phyloP scores from a whole-genome alignment of 2,113 vertebrate species.

The Rana temporaria region DNA sequence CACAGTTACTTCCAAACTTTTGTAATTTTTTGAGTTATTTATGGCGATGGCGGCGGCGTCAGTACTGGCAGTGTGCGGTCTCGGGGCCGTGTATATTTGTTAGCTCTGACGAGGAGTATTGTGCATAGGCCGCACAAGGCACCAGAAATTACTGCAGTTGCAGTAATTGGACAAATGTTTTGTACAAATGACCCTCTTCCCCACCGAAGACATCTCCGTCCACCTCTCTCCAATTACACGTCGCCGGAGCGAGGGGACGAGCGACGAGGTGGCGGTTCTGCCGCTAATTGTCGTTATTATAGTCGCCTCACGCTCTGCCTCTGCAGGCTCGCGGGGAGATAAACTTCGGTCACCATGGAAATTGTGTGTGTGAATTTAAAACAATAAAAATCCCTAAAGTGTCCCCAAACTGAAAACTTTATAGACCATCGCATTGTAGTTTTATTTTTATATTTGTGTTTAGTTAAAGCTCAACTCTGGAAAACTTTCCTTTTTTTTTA shows the following conservation, averaged over 20 bases:
- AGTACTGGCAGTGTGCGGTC: not conserved
- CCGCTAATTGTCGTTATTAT: conserved; percentile 37
- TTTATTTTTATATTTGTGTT: too few species aligned
- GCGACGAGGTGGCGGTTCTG: conserved; percentile 32
- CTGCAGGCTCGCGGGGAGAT: not conserved
- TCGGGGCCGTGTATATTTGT: not conserved
- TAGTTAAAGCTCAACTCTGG: too few species aligned
- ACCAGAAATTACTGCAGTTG: not conserved
- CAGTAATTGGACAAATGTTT: conserved; percentile 37
- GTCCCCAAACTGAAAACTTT: conserved; percentile 46
- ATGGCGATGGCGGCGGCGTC: not conserved
- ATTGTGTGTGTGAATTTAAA: conserved; percentile 11
- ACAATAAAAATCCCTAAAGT: conserved; percentile 39
- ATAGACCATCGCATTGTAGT: too few species aligned
- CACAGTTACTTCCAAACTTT: too few species aligned
- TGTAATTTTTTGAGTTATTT: not conserved
- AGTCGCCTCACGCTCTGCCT: conserved; percentile 32
- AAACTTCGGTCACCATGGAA: conserved; percentile 39
- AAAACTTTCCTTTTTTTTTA: too few species aligned
- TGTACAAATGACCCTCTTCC: conserved; percentile 40
- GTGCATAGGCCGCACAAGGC: not conserved
- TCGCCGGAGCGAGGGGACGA: conserved; percentile 5
- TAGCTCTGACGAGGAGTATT: not conserved
- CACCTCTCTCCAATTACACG: conserved; percentile 44
- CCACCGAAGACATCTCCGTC: conserved; percentile 7